Evolutionary conservation across 1,140 invertebrate genomes (phyloP).

Genomic region (Drosophila subobscura): DNA sequence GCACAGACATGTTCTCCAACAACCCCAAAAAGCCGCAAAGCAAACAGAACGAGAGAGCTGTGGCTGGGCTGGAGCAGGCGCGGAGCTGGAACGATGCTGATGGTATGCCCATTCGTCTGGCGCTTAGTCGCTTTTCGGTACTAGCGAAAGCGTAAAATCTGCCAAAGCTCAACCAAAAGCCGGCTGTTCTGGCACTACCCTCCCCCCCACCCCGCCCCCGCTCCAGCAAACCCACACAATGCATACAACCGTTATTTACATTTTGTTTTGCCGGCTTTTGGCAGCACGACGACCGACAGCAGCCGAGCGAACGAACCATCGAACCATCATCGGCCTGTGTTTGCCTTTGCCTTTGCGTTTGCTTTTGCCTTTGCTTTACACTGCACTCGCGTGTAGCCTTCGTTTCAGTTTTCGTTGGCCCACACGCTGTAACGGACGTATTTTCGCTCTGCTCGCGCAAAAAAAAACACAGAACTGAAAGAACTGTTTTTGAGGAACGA

Average conservation of each 20-base stretch:
- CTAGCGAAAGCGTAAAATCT: conserved; percentile 56
- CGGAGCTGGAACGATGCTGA: conserved; percentile 14
- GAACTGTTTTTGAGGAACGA: conserved; percentile 2
- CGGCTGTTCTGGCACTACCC: conserved; percentile 34
- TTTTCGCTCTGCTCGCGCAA: conserved; percentile 21
- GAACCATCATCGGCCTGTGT: neutral
- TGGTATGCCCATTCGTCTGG: conserved; percentile 36
- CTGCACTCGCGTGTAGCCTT: conserved; percentile 46
- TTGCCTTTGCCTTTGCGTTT: too few species aligned
- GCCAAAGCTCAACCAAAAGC: conserved; percentile 73
- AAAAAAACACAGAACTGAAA: conserved; percentile 1
- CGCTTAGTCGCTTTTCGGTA: conserved; percentile 33
- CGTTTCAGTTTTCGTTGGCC: conserved; percentile 78
- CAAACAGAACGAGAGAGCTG: conserved; percentile 52
- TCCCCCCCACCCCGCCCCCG: neutral
- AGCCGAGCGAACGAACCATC: conserved; percentile 5
- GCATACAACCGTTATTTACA: conserved; percentile 66
- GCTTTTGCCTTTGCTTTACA: neutral
- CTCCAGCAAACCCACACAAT: neutral
- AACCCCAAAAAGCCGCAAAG: conserved; percentile 76
- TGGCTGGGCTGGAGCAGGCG: conserved; percentile 17
- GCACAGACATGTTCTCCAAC: conserved; percentile 43
- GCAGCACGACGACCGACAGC: conserved; percentile 5
- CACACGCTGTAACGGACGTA: conserved; percentile 69
- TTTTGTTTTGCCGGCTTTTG: conserved; percentile 81